Conservation (phyloP, 1,140 invertebrate genomes). For the Mya arenaria region DNA sequence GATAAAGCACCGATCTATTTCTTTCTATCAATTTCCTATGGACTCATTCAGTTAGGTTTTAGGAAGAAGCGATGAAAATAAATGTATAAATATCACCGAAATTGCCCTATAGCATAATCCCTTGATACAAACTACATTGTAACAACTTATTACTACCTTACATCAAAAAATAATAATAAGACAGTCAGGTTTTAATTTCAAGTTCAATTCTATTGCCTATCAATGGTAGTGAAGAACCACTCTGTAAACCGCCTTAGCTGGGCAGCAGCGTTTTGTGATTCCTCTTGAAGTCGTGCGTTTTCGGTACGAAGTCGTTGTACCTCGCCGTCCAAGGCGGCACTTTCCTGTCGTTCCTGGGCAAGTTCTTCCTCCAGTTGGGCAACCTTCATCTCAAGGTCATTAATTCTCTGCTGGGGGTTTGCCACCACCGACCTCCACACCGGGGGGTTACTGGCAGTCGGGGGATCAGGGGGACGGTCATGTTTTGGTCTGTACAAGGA, state of each 20-base stretch:
- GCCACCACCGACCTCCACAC: slow-evolving; percentile 85
- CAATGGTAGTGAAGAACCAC: slow-evolving; percentile 94
- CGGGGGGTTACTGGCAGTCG: slow-evolving; percentile 58
- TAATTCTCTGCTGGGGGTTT: slow-evolving; percentile 86
- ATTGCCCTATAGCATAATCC: no score
- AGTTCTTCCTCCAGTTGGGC: slow-evolving; percentile 73
- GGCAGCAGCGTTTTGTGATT: slow-evolving; percentile 93
- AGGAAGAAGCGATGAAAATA: no score
- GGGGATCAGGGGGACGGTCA: slow-evolving; percentile 37
- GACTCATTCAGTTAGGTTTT: no score
- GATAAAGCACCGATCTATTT: no score
- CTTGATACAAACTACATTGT: no score
- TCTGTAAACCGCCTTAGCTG: slow-evolving; percentile 95
- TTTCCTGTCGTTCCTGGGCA: slow-evolving; percentile 72
- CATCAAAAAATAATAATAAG: no score
- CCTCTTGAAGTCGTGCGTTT: slow-evolving; percentile 92
- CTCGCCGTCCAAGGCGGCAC: slow-evolving; percentile 76
- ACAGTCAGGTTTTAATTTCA: no score
- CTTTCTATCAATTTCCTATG: no score
- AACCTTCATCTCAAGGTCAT: slow-evolving; percentile 77
- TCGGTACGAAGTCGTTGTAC: slow-evolving; percentile 90
- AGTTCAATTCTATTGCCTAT: slow-evolving; percentile 85
- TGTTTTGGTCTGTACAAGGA: slow-evolving; percentile 49
- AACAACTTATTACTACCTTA: no score
- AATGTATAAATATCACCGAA: no score